A percentile compares a stretch with the other conserved stretches of the same genome.
Evolutionary conservation across 2,113 vertebrate species (phyloP).

Genomic region (Myrmecophaga tridactyla): DNA sequence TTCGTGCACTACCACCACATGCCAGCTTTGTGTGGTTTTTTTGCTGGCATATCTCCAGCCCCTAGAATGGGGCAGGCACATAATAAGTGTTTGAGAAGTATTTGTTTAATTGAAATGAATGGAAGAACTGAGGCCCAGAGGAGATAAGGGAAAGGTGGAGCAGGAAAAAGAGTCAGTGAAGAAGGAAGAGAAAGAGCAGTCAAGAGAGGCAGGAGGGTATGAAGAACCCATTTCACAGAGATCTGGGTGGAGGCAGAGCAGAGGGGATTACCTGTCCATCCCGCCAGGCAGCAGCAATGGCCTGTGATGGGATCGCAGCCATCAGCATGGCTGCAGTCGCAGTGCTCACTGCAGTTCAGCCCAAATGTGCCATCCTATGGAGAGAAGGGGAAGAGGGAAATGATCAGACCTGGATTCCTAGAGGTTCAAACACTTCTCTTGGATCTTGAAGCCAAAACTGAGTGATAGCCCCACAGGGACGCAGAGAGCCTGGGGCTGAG

Average conservation of each 20-base stretch:
- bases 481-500: neutral
- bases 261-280: conserved; percentile 93
- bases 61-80: neutral
- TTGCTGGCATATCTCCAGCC: neutral
- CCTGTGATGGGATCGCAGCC: conserved; percentile 94
- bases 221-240: neutral
- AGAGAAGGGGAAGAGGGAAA: neutral
- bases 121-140: neutral
- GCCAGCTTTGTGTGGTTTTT: neutral
- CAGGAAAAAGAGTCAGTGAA: neutral
- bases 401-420: neutral
- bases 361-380: conserved; percentile 94
- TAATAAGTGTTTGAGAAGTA: neutral
- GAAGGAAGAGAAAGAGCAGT: neutral
- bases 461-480: neutral
- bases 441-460: neutral
- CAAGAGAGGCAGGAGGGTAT: neutral
- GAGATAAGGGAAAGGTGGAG: neutral
- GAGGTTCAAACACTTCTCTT: neutral
- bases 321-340: conserved; percentile 94
- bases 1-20: neutral
- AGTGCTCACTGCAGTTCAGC: conserved; percentile 92
- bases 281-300: conserved; percentile 94
- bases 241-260: neutral
- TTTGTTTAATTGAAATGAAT: neutral